Evolutionary conservation across 2,888 invertebrate species (phyloP), one percentile per base, ranked within the genome.

Genomic region (Lydus trimaculatus): DNA sequence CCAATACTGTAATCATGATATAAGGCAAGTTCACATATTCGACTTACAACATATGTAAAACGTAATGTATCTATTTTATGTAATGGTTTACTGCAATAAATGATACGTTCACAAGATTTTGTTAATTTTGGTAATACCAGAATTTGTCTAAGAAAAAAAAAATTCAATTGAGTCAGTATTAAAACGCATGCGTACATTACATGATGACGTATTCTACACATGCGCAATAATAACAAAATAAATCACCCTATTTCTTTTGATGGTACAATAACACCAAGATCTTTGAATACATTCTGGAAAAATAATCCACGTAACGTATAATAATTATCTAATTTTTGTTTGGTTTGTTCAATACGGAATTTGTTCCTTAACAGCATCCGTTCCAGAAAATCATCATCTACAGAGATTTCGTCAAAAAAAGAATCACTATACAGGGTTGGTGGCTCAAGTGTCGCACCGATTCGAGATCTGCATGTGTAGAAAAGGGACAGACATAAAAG

Each of bases 271-370:
- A 28, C 4, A 4, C 28, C 4, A 3, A 28, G 28, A 28, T 28
- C 4, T 28, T 28, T 28, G 28, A 28, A 28, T 28, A 28, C 2
- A 28, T 31, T 31, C 6, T 31, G 8, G 8, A 7, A 28, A 28
- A 28, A 28, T 4, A 28, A 28, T 28, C 28, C n/a, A n/a, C 1
- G 39, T 39, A 39, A n/a, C 1, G 39, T 59, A n/a, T 36, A 64
- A 52, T 62, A 66, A 52, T 66, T 36, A 23, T 66, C 62, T 17
- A 66, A 9, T 36, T 62, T 62, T 13, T 62, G 25, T 58, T 66
- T 62, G 33, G 62, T 62, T 8, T 39, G 43, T 62, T 66, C 66
- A 11, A 66, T 48, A n/a, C 58, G 36, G 25, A 66, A 66, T 62
- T 62, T 62, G 28, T 66, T 66, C 33, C 61, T 66, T 15, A 66